Base-by-base conservation (phyloP, 2,797 vertebrate species). In the Tokudaia muenninki region DNA sequence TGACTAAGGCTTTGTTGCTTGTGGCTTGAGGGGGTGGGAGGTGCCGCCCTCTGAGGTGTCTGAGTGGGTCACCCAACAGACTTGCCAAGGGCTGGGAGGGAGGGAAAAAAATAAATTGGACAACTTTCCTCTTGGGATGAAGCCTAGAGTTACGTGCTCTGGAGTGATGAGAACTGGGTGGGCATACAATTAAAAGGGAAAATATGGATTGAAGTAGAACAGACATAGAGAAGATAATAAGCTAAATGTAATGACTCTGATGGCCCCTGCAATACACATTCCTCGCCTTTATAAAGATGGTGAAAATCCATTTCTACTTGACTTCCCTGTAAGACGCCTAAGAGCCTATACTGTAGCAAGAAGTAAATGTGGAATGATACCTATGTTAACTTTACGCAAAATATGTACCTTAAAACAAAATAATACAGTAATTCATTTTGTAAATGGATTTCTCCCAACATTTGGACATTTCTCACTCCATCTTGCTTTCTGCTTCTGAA, bases 11-110 rank as follows among this genome's bases (percentile, higher is more conserved):
- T 93, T 96, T 93, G 87, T 87, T 97, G 91, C 81, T 86, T 98
- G 97, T 96, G 97, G 96, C 93, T 97, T 97, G 96, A 96, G 96
- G 81, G 97, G 94, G 96, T 94, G 96, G 90, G 90, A 90, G 88
- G 77, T 65, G 80, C 90, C 94, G 90, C 96, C 96, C 97, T 97
- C 83, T 95, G 92, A 95, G 94, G 94, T 92, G 94, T 94, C 94
- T 44, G 50, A 93, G 50, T 93, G 80, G 96, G 84, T 94, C 80
- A 96, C 92, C 65, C 84, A 92, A 52, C n/a, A 92, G 31, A 87
- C 34, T 80, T 96, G 94, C 97, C 90, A 97, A 96, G 77, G 44
- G 34, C 37, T 90, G 61, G 88, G 90, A 96, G 88, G 94, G 92
- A 92, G 65, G 22, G 55, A 94, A 94, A 94, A 94, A 92, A 95